phyloP scores from a whole-genome alignment of 2,113 vertebrate species.

The Xenopus tropicalis region UCB_Xtro_10.0 CM004443.2:80563501-80564000 shows the following conservation, averaged over 20 bases:
- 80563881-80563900: no score
- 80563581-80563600: constrained; percentile 33
- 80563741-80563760: background rate
- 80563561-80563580: constrained; percentile 21
- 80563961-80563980: no score
- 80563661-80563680: background rate
- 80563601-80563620: constrained; percentile 21
- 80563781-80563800: no score
- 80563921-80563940: no score
- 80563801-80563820: no score
- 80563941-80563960: no score
- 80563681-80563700: background rate
- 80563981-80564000: no score
- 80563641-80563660: constrained; percentile 7
- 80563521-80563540: constrained; percentile 16
- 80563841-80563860: no score
- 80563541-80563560: constrained; percentile 39
- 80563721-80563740: constrained; percentile 2
- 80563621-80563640: constrained; percentile 13
- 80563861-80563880: no score
- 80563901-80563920: no score
- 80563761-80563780: no score
- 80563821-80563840: no score
- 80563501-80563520: constrained; percentile 29
- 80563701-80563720: constrained; percentile 10